A percentile compares a stretch with the other conserved stretches of the same genome.
Evolutionary conservation across 2,888 invertebrate species (phyloP).

Genomic region (Zygogramma bicolorata): DNA sequence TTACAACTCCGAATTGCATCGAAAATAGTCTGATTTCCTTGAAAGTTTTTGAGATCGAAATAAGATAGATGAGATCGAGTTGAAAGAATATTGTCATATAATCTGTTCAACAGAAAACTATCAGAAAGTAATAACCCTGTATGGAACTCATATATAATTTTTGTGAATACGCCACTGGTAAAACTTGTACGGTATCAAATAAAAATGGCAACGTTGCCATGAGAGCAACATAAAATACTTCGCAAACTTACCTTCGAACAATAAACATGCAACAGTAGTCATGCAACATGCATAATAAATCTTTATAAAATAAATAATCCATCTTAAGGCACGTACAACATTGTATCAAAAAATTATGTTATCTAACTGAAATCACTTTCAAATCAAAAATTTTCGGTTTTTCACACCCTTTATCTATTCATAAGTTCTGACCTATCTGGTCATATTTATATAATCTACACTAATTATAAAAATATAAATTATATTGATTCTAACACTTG

Average conservation of each 20-base stretch:
- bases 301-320: conserved; percentile 29
- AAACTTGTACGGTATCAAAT: background rate
- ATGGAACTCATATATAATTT: background rate
- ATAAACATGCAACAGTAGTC: conserved; percentile 30
- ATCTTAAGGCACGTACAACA: conserved; percentile 26
- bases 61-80: conserved; percentile 1
- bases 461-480: conserved; percentile 4
- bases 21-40: too few relatives aligned
- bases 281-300: conserved; percentile 18
- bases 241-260: conserved; percentile 27
- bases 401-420: background rate
- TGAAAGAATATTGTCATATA: background rate
- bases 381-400: background rate
- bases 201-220: conserved; percentile 28
- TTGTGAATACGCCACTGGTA: background rate
- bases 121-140: background rate
- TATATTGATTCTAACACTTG: conserved; percentile 3
- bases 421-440: background rate
- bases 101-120: background rate
- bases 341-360: conserved; percentile 17
- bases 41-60: background rate
- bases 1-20: too few relatives aligned
- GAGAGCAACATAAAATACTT: conserved; percentile 27
- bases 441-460: background rate
- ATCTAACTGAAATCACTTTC: conserved; percentile 20